A percentile compares a stretch with the other conserved stretches of the same genome.
These are phyloP conservation scores for Neogale vison DNA, from an alignment of 2,113 vertebrate genomes.

Conservation along the genomic window DNA sequence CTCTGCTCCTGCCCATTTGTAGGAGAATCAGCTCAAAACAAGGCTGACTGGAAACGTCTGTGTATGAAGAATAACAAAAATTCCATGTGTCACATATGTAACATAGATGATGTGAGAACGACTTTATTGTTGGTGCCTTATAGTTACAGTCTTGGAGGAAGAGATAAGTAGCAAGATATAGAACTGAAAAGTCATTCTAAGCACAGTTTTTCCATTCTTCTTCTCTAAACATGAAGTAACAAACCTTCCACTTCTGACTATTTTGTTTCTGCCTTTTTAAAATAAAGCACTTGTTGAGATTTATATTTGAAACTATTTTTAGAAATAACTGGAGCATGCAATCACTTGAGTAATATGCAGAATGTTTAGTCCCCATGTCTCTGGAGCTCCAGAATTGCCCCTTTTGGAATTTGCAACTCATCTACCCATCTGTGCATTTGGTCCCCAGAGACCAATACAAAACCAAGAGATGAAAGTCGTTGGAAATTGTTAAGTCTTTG, in stretches of 20 bases:
- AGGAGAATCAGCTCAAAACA: not conserved
- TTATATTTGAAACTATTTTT: conserved; percentile 58
- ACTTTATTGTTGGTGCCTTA: not conserved
- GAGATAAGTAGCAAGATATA: not conserved
- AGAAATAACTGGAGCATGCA: conserved; percentile 61
- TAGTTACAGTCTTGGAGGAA: not conserved
- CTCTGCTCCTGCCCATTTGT: not conserved
- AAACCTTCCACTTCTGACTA: not conserved
- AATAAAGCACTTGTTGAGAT: conserved; percentile 43
- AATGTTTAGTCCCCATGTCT: conserved; percentile 43
- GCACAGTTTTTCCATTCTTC: not conserved
- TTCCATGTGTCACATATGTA: not conserved
- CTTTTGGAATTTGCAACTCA: conserved; percentile 52
- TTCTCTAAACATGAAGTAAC: not conserved
- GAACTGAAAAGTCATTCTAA: not conserved
- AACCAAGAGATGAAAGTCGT: not conserved
- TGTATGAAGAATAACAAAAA: conserved; percentile 5
- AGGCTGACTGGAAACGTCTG: not conserved
- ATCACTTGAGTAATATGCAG: conserved; percentile 34
- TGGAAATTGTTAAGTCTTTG: not conserved
- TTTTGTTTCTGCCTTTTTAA: conserved; percentile 43
- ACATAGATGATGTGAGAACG: not conserved
- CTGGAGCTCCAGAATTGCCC: conserved; percentile 34
- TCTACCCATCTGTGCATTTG: conserved; percentile 55
- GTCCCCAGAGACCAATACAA: conserved; percentile 39